phyloP scores from a whole-genome alignment of 1,140 invertebrate species.

The Elysia chlorotica region DNA sequence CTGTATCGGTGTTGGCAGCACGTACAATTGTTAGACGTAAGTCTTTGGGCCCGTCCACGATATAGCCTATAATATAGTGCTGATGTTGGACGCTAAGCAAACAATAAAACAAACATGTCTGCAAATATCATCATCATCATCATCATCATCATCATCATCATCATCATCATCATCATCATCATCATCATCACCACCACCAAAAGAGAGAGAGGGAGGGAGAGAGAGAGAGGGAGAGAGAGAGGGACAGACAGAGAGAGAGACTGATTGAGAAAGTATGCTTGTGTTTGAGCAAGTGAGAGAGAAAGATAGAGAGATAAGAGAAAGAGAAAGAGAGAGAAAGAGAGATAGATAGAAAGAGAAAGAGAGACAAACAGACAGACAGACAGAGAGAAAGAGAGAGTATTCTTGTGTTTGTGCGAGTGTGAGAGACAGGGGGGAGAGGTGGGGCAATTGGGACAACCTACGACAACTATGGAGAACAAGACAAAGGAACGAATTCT shows the following conservation, averaged over 20 bases:
- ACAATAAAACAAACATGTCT: too few relatives aligned
- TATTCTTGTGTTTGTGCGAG: background rate
- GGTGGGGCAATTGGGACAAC: too few relatives aligned
- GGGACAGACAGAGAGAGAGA: conserved; percentile 3
- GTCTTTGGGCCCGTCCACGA: too few relatives aligned
- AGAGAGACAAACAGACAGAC: too few relatives aligned
- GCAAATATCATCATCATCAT: conserved; percentile 15
- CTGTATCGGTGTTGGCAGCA: too few relatives aligned
- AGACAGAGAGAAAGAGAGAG: background rate
- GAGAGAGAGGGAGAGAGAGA: conserved; percentile 2
- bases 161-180: conserved; percentile 1
- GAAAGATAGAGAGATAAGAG: background rate
- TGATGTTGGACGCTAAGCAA: too few relatives aligned
- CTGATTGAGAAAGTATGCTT: background rate
- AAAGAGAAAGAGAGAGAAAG: background rate
- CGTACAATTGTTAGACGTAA: too few relatives aligned
- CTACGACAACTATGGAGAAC: too few relatives aligned
- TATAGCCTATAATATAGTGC: too few relatives aligned
- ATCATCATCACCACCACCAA: background rate
- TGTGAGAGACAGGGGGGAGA: background rate
- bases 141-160: conserved; percentile 9
- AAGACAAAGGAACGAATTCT: too few relatives aligned
- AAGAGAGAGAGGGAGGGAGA: too few relatives aligned
- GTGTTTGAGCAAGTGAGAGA: too few relatives aligned
- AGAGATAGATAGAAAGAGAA: background rate